These are phyloP conservation scores for Dryas iulia DNA, from an alignment of 1,140 invertebrate genomes.

Conservation along the genomic window DNA sequence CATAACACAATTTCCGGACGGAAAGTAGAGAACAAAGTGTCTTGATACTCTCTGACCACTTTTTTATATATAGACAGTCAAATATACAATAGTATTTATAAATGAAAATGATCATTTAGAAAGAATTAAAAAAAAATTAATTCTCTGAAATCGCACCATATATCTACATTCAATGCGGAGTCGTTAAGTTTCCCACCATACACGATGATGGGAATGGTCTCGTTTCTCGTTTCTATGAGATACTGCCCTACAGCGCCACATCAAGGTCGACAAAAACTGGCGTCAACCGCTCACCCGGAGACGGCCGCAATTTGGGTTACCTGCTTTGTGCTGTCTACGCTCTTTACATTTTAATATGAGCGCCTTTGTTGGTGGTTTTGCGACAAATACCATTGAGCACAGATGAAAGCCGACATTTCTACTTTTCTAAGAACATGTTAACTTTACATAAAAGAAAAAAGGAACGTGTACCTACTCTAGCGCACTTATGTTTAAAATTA, in stretches of 20 bases:
- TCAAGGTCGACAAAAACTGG: conserved; percentile 56
- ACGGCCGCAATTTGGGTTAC: conserved; percentile 38
- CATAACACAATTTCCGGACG: too few relatives aligned
- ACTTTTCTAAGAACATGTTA: background rate
- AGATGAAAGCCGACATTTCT: background rate
- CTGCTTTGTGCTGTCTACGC: conserved; percentile 25
- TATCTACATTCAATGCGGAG: conserved; percentile 3
- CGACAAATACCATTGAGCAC: background rate
- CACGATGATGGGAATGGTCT: conserved; percentile 52
- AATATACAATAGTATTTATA: background rate
- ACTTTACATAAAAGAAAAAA: background rate
- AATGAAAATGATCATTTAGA: background rate
- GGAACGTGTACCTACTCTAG: background rate
- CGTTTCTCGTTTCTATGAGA: conserved; percentile 55
- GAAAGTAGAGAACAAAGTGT: too few relatives aligned
- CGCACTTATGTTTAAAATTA: too few relatives aligned
- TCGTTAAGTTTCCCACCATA: conserved; percentile 58
- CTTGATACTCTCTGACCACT: too few relatives aligned
- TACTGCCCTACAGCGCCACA: conserved; percentile 61
- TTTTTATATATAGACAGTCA: background rate
- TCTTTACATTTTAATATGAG: conserved; percentile 31
- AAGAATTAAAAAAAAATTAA: conserved; percentile 12
- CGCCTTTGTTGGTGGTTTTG: conserved; percentile 6
- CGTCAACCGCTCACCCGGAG: conserved; percentile 41
- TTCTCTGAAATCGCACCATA: conserved; percentile 10